These are phyloP conservation scores for Diuraphis noxia DNA, from an alignment of 1,140 invertebrate genomes.

Conservation along the genomic window DNA sequence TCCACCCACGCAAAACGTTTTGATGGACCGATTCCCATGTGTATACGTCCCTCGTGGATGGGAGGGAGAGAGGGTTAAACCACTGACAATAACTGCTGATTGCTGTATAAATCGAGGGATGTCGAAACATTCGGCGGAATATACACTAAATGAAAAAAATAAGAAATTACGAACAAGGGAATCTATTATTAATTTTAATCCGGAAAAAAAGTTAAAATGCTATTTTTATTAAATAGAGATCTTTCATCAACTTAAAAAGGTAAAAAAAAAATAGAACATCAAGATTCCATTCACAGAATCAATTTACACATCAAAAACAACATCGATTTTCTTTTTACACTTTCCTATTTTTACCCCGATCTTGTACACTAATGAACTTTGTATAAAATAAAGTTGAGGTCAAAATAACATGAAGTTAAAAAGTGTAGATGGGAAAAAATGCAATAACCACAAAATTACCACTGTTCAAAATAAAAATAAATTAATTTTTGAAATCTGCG, in stretches of 20 bases:
- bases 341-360: neutral
- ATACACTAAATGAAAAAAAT: neutral
- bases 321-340: neutral
- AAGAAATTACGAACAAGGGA: neutral
- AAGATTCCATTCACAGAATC: neutral
- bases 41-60: neutral
- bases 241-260: neutral
- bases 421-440: neutral
- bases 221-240: neutral
- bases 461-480: neutral
- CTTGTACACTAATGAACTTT: neutral
- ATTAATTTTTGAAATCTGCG: neutral
- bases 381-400: neutral
- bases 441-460: neutral
- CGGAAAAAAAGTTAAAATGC: neutral
- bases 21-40: neutral
- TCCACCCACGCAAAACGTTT: neutral
- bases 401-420: neutral
- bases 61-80: neutral
- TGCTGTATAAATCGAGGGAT: neutral
- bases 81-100: constrained; percentile 29
- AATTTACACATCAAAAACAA: neutral
- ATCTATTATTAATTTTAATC: neutral
- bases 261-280: neutral
- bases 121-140: neutral